phyloP scores from a whole-genome alignment of 1,140 invertebrate species.

The Drosophila kikkawai region DNA sequence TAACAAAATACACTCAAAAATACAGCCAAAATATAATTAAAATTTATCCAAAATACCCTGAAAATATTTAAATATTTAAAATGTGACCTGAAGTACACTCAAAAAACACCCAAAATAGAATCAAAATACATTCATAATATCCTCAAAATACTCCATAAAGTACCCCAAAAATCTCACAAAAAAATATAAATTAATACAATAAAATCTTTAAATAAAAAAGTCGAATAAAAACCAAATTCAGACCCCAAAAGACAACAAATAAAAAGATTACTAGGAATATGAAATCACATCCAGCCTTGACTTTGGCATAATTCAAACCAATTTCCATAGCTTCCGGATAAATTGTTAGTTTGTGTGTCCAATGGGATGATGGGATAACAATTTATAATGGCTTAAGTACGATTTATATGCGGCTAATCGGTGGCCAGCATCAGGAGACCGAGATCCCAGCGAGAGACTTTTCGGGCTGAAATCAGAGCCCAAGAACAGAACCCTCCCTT shows the following conservation, averaged over 20 bases:
- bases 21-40: too few relatives aligned
- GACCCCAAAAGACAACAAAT: too few relatives aligned
- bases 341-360: constrained; percentile 41
- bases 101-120: not conserved
- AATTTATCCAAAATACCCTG: not conserved
- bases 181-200: not conserved
- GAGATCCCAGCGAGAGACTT: constrained; percentile 10
- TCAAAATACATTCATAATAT: not conserved
- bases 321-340: constrained; percentile 2
- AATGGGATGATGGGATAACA: constrained; percentile 59
- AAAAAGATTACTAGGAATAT: not conserved
- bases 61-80: too few relatives aligned
- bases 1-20: too few relatives aligned
- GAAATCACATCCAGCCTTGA: not conserved
- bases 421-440: constrained; percentile 30
- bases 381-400: constrained; percentile 75
- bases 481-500: constrained; percentile 12
- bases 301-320: constrained; percentile 11
- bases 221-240: not conserved
- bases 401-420: constrained; percentile 68
- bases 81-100: not conserved
- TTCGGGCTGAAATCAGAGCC: not conserved
- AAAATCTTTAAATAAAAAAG: not conserved
- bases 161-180: not conserved
- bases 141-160: not conserved